Evolutionary conservation across 2,113 vertebrate genomes (phyloP), one percentile per base, ranked within the genome.

Genomic region (Serilophus lunatus): DNA sequence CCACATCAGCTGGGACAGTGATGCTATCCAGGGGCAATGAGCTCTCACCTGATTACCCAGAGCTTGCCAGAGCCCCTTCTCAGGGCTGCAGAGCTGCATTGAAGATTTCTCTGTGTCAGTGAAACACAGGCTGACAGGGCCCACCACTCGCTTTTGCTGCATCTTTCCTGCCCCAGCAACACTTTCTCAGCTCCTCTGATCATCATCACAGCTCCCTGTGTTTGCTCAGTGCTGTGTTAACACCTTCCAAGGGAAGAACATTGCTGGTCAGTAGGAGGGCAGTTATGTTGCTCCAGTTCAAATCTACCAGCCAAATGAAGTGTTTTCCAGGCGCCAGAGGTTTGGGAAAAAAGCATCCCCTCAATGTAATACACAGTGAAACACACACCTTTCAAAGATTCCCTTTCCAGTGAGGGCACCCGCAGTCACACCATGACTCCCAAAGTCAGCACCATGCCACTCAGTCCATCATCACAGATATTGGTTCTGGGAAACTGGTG

Each of bases 11-110:
- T 13, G 56, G 36, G 53, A 68, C 6, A 4, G 47, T 16, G 29
- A n/a, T 24, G 26, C n/a, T 23, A n/a, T 4, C 47, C 86, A 68
- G 44, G 33, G 20, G 26, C 0, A 0, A 50, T 1, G 17, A 3
- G 1, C 44, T 88, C 54, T 68, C 66, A 69, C 13, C 66, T 44
- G 3, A 49, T 35, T 15, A 47, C 38, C 25, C 12, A 42, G 53
- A 57, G 26, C n/a, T 49, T 68, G 29, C 26, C 13, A 51, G 18
- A 87, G 24, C 12, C 77, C 49, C 20, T 90, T n/a, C n/a, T 68
- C 44, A 26, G 14, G 38, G 36, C 50, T 56, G 23, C 40, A 76
- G 49, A 61, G 53, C 36, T 65, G 54, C 74, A 36, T 3, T 10
- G 0, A 57, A 60, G 53, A 45, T n/a, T n/a, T n/a, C 13, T 45